phyloP scores from a whole-genome alignment of 2,888 invertebrate species.

The Eurois occulta region DNA sequence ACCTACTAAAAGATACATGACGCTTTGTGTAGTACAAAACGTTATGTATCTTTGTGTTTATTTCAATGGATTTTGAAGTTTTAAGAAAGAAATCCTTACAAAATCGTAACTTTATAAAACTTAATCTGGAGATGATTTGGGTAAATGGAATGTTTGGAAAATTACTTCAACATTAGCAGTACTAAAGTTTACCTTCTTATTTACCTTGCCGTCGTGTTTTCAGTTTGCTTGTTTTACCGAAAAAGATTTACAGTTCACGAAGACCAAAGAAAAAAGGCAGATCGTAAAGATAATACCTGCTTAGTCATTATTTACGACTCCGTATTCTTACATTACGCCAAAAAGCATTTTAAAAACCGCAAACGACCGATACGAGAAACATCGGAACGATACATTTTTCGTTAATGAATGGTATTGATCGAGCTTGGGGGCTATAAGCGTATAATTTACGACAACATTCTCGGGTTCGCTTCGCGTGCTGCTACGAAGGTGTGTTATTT shows the following conservation, averaged over 20 bases:
- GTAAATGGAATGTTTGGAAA: background rate
- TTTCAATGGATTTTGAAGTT: background rate
- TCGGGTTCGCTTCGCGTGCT: constrained; percentile 85
- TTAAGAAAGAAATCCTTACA: background rate
- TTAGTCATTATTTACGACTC: constrained; percentile 74
- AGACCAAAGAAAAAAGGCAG: constrained; percentile 56
- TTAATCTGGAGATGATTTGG: background rate
- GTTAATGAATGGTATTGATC: constrained; percentile 90
- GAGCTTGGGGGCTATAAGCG: constrained; percentile 83
- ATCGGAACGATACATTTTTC: constrained; percentile 84
- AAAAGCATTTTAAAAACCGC: constrained; percentile 77
- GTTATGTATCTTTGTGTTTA: background rate
- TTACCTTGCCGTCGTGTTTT: constrained; percentile 39
- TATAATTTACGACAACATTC: constrained; percentile 87
- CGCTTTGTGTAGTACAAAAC: background rate
- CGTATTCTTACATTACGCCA: constrained; percentile 68
- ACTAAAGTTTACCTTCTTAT: constrained; percentile 24
- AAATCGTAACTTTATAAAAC: background rate
- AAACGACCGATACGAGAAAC: constrained; percentile 77
- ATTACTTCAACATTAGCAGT: background rate
- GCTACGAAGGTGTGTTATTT: constrained; percentile 89
- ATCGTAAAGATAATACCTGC: constrained; percentile 68
- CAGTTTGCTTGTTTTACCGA: constrained; percentile 47
- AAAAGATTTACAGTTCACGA: constrained; percentile 57
- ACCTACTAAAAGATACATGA: constrained; percentile 21